Percentiles rank a stretch among this genome's conserved stretches.
phyloP scores from a whole-genome alignment of 2,113 vertebrate species.

The Siniperca knerii region DNA sequence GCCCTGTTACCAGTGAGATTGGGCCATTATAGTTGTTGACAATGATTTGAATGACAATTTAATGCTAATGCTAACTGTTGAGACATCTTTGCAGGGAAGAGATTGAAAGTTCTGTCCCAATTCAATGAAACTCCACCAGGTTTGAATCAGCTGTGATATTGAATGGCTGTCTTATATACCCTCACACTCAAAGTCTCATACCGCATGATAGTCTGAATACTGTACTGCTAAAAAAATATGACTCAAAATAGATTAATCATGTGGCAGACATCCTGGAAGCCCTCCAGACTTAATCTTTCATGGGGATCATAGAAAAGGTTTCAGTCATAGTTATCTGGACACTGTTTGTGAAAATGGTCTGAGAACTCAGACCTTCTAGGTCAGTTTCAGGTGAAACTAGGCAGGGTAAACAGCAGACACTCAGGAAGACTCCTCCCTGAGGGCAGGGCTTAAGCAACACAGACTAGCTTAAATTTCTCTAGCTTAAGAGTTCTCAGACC shows the following conservation, averaged over 20 bases:
- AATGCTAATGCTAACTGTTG: slow-evolving; percentile 27
- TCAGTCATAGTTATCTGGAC: too few relatives aligned
- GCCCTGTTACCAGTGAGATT: slow-evolving; percentile 31
- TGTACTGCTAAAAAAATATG: not conserved
- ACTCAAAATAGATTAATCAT: slow-evolving; percentile 1
- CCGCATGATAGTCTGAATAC: not conserved
- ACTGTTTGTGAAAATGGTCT: too few relatives aligned
- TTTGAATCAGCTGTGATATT: not conserved
- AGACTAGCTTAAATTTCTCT: too few relatives aligned
- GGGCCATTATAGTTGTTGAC: slow-evolving; percentile 19
- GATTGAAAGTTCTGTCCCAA: not conserved
- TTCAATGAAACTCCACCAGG: not conserved
- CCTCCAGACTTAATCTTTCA: not conserved
- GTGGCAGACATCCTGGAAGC: not conserved
- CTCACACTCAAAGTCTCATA: not conserved
- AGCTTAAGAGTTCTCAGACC: too few relatives aligned
- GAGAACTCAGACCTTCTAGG: too few relatives aligned
- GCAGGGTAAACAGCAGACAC: too few relatives aligned
- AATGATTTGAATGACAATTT: slow-evolving; percentile 33
- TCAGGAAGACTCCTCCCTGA: too few relatives aligned
- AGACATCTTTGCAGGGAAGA: slow-evolving; percentile 3
- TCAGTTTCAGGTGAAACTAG: too few relatives aligned
- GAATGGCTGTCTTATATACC: slow-evolving; percentile 1
- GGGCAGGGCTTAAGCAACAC: too few relatives aligned
- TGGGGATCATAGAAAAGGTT: not conserved